Base-by-base conservation (phyloP, 2,888 invertebrate genomes). In the Galerucella nymphaeae region DNA sequence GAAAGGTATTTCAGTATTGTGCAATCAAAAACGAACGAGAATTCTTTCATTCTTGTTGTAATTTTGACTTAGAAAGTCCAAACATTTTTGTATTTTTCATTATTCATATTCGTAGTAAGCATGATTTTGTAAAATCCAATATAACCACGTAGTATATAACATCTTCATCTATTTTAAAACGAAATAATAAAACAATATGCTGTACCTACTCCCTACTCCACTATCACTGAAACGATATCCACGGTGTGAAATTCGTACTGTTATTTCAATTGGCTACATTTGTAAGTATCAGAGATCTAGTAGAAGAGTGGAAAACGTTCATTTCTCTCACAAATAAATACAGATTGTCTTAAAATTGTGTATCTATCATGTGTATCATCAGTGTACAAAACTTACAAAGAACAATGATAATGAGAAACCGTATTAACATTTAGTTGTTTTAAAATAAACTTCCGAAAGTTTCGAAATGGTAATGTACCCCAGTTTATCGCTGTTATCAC, bases 401-500 rank as follows among this genome's bases (percentile, higher is more conserved):
- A n/a, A 50, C 50, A 50, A 50, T 53, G 53, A 9, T 53, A 30
- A 59, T 16, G 8, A 59, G 38, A 59, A 59, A n/a, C 38, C 59
- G 8, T 38, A 62, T 42, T 62, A 41, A 62, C 41, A 62, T 62
- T 62, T 62, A 62, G 16, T 62, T 62, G 9, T 18, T 18, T 18
- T 38, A 62, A 13, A 41, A 62, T 62, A 62, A 62, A 62, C 18
- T 62, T 18, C 41, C 9, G 11, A 62, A 30, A 62, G 41, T 62
- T 62, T 62, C 42, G 18, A 62, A 42, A 18, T 41, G 41, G 18
- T 38, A 62, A 62, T 62, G 61, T 62, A 62, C 18, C 38, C 61
- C 23, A 42, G 18, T 69, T 62, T 58, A 69, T 64, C 59, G 48
- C 57, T 23, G 18, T 72, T 70, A 76, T 76, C 74, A 76, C 70